Base-by-base conservation (phyloP, 2,888 invertebrate species). In the Oegoconia quadripuncta region DNA sequence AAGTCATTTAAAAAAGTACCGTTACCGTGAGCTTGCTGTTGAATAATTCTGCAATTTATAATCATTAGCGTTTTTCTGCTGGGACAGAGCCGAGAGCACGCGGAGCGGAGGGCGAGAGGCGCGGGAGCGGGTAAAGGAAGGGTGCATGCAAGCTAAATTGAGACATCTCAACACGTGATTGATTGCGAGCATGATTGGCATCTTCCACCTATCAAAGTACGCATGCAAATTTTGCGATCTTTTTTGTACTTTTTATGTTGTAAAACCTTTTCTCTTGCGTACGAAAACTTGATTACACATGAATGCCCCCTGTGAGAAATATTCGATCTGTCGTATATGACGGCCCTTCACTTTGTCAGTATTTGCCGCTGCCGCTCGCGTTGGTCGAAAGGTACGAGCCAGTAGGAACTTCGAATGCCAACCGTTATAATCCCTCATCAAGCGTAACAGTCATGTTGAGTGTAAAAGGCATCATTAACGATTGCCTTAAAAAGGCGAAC, bases 401-500 rank as follows among this genome's bases (percentile, higher is more conserved):
- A 46, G 65, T 56, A 70, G 63, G 64, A 64, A 62, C 64, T 64
- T 64, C 59, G 73, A 75, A 75, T 66, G 64, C 50, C 48, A 55
- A 70, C 81, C 82, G 82, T 78, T 82, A 82, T 77, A 80, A 82
- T 81, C 79, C 80, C 75, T 77, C 84, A 77, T 78, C 79, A 67
- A 68, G 68, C 66, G 67, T 71, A 74, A 71, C 78, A 32, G 32
- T 32, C 32, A 74, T 70, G 74, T 74, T 67, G 68, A 71, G 80
- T 75, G 78, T 75, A 84, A 83, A 80, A 82, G 72, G 76, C 79
- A 80, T 86, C 82, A 83, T 87, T 86, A 86, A 81, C 72, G 81
- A 79, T 73, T 67, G 66, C 86, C 84, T 78, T 84, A 78, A 83
- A 82, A 84, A 83, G 84, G 78, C 68, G 71, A 83, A 81, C 74